Conservation (phyloP, 2,888 invertebrate species). For the Eupithecia centaureata region DNA sequence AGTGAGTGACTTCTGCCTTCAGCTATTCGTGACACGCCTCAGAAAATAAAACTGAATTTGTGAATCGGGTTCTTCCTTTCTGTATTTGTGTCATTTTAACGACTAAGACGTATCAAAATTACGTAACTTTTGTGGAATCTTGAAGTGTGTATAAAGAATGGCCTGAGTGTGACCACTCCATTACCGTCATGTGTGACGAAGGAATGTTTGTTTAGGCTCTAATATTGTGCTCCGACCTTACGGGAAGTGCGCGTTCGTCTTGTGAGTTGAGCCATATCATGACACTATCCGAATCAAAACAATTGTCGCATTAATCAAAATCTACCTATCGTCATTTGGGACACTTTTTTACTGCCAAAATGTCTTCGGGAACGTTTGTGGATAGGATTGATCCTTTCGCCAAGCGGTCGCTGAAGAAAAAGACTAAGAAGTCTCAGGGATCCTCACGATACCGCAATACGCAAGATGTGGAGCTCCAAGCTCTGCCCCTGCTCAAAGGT, state of each 20-base stretch:
- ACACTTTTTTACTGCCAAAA: slow-evolving; percentile 82
- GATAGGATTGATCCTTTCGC: slow-evolving; percentile 99
- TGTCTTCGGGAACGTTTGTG: slow-evolving; percentile 95
- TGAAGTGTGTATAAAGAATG: slow-evolving; percentile 82
- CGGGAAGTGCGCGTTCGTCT: slow-evolving; percentile 79
- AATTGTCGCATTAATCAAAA: slow-evolving; percentile 80
- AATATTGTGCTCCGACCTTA: slow-evolving; percentile 80
- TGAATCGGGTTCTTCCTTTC: slow-evolving; percentile 79
- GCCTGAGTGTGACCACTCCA: slow-evolving; percentile 83
- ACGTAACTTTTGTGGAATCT: slow-evolving; percentile 84
- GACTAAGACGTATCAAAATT: slow-evolving; percentile 81
- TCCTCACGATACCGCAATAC: slow-evolving; percentile 99
- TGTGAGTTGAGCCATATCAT: slow-evolving; percentile 80
- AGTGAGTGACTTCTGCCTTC: slow-evolving; percentile 84
- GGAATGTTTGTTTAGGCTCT: slow-evolving; percentile 84
- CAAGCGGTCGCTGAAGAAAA: slow-evolving; percentile 98
- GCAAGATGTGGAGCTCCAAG: slow-evolving; percentile 98
- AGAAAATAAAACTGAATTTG: slow-evolving; percentile 82
- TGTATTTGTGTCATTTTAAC: slow-evolving; percentile 81
- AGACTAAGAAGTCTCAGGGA: slow-evolving; percentile 99
- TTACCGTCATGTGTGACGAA: slow-evolving; percentile 84
- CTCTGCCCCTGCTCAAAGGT: slow-evolving; percentile 99
- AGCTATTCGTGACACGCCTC: slow-evolving; percentile 85
- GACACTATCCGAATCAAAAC: slow-evolving; percentile 80
- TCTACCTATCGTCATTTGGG: slow-evolving; percentile 80